Evolutionary conservation across 2,888 invertebrate genomes (phyloP), one percentile per base, ranked within the genome.

Genomic region (Congeria kusceri): DNA sequence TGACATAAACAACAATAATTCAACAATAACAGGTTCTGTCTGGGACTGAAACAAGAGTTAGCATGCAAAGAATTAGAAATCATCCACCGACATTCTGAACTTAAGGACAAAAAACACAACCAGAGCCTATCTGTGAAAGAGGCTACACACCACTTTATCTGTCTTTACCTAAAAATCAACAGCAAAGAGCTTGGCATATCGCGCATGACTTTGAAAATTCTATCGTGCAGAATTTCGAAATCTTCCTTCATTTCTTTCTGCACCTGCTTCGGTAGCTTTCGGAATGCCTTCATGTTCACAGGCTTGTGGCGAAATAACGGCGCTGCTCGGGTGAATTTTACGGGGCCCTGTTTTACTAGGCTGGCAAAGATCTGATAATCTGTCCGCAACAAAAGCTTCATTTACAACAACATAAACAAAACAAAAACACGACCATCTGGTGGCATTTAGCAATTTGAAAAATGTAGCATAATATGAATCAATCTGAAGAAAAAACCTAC

Each of bases 81-180:
- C 39, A 39, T 39, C 39, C 3, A 39, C 39, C 39, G 39, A 39
- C 9, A 39, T 39, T 7, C 9, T 13, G 15, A 39, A 39, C 39
- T 39, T 3, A 15, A 39, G 39, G 39, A 39, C 39, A 39, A 11
- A 39, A 39, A 39, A 39, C 39, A 39, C 39, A 11, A 9, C 9
- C 39, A 39, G 39, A 13, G 39, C 3, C 39, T 39, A 1, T 39
- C 39, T 39, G 3, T 39, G 39, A 39, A 39, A 39, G 39, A 39
- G 39, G 39, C 39, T 9, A 7, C 20, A 23, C 53, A 53, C 20
- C 20, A 53, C 25, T 53, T 9, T 15, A 68, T 18, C 46, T 0
- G 23, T 29, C 25, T 70, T 72, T 90, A 96, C 96, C 96, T 95
- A 89, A 96, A 94, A 73, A 96, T 95, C 86, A 96, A 94, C 53